phyloP scores from a whole-genome alignment of 1,140 invertebrate species.

The Euglossa dilemma region DNA sequence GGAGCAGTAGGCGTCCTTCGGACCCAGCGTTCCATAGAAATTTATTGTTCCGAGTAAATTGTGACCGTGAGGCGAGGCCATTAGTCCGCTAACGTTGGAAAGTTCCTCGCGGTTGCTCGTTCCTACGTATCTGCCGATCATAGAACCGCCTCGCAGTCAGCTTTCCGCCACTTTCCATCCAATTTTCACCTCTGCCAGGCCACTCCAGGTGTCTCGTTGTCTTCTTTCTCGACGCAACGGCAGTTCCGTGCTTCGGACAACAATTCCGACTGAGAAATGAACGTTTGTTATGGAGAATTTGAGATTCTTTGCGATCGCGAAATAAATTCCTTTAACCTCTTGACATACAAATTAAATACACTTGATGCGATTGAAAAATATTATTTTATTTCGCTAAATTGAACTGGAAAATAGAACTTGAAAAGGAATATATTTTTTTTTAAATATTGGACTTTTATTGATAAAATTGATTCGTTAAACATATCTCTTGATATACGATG shows the following conservation, averaged over 20 bases:
- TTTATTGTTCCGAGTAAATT: background rate
- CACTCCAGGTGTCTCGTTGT: background rate
- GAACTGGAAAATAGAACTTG: too few species aligned
- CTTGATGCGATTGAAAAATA: too few species aligned
- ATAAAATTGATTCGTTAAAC: too few species aligned
- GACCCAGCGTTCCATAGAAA: slow-evolving; percentile 1
- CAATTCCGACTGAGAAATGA: too few species aligned
- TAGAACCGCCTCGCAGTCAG: background rate
- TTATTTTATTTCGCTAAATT: too few species aligned
- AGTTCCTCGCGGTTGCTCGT: background rate
- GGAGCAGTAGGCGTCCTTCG: background rate
- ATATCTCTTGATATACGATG: too few species aligned
- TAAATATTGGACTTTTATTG: too few species aligned
- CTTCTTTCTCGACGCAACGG: background rate
- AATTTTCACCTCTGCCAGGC: background rate
- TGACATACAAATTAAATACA: too few species aligned
- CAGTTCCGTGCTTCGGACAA: background rate
- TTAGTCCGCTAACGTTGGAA: background rate
- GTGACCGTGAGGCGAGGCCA: background rate
- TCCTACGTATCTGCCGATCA: background rate
- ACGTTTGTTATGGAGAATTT: too few species aligned
- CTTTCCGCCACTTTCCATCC: background rate
- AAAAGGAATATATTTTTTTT: too few species aligned
- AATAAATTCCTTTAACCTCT: too few species aligned
- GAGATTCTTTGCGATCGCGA: too few species aligned